Percentiles rank a stretch among this genome's conserved stretches.
These are phyloP conservation scores for Xylota sylvarum DNA, from an alignment of 2,888 invertebrate species.

Conservation along the genomic window DNA sequence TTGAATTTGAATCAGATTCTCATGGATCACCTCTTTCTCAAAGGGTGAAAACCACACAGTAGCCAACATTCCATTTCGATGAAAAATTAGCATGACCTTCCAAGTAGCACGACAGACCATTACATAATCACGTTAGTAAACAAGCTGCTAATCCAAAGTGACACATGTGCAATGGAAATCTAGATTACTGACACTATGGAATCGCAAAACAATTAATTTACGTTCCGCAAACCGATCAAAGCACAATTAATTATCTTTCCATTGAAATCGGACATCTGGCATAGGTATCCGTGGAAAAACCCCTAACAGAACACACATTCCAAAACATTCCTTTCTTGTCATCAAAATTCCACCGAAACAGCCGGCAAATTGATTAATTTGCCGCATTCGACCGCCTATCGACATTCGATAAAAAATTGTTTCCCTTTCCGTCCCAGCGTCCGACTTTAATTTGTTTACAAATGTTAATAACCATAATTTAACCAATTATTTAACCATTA, in stretches of 20 bases:
- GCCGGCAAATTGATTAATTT: conserved; percentile 52
- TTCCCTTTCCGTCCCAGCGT: conserved; percentile 29
- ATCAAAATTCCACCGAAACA: conserved; percentile 33
- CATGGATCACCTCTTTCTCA: too few species aligned
- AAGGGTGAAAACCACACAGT: too few species aligned
- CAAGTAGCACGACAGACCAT: not conserved
- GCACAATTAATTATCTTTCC: conserved; percentile 38
- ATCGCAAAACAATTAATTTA: conserved; percentile 40
- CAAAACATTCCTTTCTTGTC: conserved; percentile 24
- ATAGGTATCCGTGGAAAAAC: conserved; percentile 18
- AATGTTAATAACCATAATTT: conserved; percentile 77
- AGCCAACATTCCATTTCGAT: not conserved
- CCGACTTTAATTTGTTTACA: conserved; percentile 73
- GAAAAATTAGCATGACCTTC: not conserved
- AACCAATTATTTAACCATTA: conserved; percentile 76
- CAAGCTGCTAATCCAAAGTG: conserved; percentile 44
- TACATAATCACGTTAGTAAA: not conserved
- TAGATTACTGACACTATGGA: conserved; percentile 23
- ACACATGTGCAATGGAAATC: conserved; percentile 35
- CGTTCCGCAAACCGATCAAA: conserved; percentile 16
- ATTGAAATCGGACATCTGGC: conserved; percentile 24
- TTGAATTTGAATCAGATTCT: too few species aligned
- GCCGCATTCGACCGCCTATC: conserved; percentile 22
- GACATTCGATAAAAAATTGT: conserved; percentile 4
- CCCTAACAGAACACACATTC: conserved; percentile 13